Base-by-base conservation (phyloP, 2,797 vertebrate genomes). In the Sebastes steindachneri region DNA sequence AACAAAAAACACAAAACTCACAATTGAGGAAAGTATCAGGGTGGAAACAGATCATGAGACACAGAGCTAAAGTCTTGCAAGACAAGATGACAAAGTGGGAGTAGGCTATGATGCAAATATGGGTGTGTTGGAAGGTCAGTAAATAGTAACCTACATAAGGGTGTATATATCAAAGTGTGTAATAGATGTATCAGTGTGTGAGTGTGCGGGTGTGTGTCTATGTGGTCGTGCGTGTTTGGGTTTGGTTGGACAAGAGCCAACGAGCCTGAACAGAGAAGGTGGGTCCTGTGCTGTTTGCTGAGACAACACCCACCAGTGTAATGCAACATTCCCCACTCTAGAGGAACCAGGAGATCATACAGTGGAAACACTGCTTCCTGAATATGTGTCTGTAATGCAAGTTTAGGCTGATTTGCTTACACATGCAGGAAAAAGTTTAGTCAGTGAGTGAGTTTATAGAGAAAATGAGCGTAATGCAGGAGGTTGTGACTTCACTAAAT, bases 261-360 rank as follows among this genome's bases (percentile, higher is more conserved):
- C 73, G 8, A 75, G 86, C 73, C 64, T 2, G 3, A 80, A 37
- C 29, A 4, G 48, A 75, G 57, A 66, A 87, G 84, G 80, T 72
- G 73, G 73, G 12, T 84, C 68, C 21, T 60, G 26, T 12, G 35
- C n/a, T 60, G 55, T 70, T 90, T 78, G 79, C 75, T 59, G 29
- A 80, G 84, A 82, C 84, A 86, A 92, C 88, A 90, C 78, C 85
- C 85, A 76, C 33, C 66, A 45, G 19, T 74, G 77, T 62, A 86
- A 60, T 77, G 75, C 48, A 86, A 84, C 92, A 86, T 92, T 92
- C 80, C 73, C 68, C 58, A 60, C 75, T 79, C 58, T 69, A 84
- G 86, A 89, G 72, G 83, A 87, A 75, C 25, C 64, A 73, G 82
- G 71, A 73, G 25, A 60, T 77, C 45, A 15, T 6, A 33, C 14